Evolutionary conservation across 2,113 vertebrate genomes (phyloP).

Genomic region (Notarius quadriscutis): DNA sequence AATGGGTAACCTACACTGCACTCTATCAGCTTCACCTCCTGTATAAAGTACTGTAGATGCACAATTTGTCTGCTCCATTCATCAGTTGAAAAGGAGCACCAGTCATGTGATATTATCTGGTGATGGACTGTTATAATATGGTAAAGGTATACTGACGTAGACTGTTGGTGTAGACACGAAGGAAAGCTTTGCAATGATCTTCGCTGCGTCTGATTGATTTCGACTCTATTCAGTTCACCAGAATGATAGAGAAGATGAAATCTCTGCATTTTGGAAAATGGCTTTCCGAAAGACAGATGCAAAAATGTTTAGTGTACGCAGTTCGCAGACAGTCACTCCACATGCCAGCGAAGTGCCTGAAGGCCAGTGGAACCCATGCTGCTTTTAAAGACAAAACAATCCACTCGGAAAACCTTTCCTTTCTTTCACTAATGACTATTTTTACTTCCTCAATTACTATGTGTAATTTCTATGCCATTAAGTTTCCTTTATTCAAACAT

Average conservation of each 20-base stretch:
- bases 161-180: constrained; percentile 7
- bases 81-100: neutral
- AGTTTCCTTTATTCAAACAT: constrained; percentile 57
- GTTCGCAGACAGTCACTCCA: constrained; percentile 53
- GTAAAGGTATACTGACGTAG: neutral
- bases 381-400: constrained; percentile 55
- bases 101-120: neutral
- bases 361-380: constrained; percentile 50
- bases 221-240: neutral
- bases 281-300: constrained; percentile 1
- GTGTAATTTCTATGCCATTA: constrained; percentile 57
- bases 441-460: constrained; percentile 55
- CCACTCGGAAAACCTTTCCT: constrained; percentile 43
- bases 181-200: constrained; percentile 23
- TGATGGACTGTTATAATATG: neutral
- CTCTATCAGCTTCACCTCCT: neutral
- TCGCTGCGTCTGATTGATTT: constrained; percentile 2
- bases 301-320: neutral
- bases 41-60: neutral
- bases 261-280: constrained; percentile 16
- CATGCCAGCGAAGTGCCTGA: constrained; percentile 39
- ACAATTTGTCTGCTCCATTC: neutral
- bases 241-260: neutral
- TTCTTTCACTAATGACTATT: constrained; percentile 60
- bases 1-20: neutral